Evolutionary conservation across 2,888 invertebrate species (phyloP), one percentile per base, ranked within the genome.

Genomic region (Ophraella communa): DNA sequence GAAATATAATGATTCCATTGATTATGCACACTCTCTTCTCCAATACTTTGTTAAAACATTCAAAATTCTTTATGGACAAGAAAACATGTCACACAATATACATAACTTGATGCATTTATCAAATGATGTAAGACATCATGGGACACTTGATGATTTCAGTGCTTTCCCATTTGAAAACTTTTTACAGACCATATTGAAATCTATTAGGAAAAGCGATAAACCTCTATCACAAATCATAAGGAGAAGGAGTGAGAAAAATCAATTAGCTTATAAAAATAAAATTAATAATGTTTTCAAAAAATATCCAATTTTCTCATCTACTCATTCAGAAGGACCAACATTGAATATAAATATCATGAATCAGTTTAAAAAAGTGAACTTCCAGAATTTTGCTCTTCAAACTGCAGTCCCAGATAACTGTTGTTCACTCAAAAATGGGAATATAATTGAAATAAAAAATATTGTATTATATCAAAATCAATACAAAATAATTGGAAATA

Each of bases 41-140:
- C 47, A 67, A 44, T 61, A 67, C 53, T 64, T 57, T 64, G 39
- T 67, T 17, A 58, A 64, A 39, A 56, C 20, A 51, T 66, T 62
- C 23, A 58, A 51, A 59, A 62, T 47, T 60, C 27, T 53, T 5
- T 67, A 58, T 58, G 62, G 55, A 55, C 49, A 51, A 54, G 11
- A 62, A 35, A 42, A 63, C 52, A 45, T 57, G 20, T 63, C 63
- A 17, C 57, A 63, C 23, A 63, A 63, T 47, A 39, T 64, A 17
- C 63, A 58, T 58, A 64, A 58, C 52, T 39, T 64, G 30, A 4
- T 64, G 47, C 58, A 58, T 35, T 27, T 53, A 20, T 21, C 42
- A 33, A 20, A 49, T 30, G 49, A 62, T 56, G 56, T 51, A 17
- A n/a, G n/a, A n/a, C n/a, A n/a, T n/a, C n/a, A n/a, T n/a, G n/a